A percentile compares a stretch with the other conserved stretches of the same genome.
phyloP scores from a whole-genome alignment of 2,797 vertebrate species.

The Rhinogobio ventralis region DNA sequence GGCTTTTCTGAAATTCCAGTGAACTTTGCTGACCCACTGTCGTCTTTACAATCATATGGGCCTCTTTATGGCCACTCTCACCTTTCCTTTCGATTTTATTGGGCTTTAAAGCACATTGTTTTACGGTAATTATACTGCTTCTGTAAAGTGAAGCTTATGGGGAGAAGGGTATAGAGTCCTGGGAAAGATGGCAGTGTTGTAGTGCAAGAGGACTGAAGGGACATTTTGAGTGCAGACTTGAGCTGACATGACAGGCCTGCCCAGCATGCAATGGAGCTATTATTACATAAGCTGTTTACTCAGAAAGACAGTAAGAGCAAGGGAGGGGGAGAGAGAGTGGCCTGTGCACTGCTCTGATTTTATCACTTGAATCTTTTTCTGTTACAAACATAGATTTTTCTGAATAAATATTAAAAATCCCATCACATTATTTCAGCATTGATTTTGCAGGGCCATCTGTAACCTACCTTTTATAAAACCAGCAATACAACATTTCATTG shows the following conservation, averaged over 20 bases:
- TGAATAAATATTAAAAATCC: not conserved
- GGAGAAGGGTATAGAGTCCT: not conserved
- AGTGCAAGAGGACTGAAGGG: not conserved
- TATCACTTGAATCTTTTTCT: not conserved
- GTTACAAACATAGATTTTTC: not conserved
- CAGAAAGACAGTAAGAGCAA: not conserved
- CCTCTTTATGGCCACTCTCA: not conserved
- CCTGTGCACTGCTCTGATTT: not conserved
- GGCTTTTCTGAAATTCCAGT: conserved; percentile 5
- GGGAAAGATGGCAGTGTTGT: not conserved
- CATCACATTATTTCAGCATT: not conserved
- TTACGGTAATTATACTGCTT: not conserved
- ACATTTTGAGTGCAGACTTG: not conserved
- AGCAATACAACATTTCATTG: not conserved
- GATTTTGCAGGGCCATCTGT: not conserved
- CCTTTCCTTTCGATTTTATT: conserved; percentile 1
- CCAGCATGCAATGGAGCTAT: not conserved
- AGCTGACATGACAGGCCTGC: not conserved
- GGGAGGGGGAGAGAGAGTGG: conserved; percentile 1
- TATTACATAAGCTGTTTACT: conserved; percentile 53
- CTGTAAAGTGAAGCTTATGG: not conserved
- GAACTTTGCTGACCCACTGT: conserved; percentile 25
- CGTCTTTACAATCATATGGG: not conserved
- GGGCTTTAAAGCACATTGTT: not conserved
- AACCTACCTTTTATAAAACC: not conserved